Conservation (phyloP, 1,140 invertebrate species). For the Dendrolimus punctatus region DNA sequence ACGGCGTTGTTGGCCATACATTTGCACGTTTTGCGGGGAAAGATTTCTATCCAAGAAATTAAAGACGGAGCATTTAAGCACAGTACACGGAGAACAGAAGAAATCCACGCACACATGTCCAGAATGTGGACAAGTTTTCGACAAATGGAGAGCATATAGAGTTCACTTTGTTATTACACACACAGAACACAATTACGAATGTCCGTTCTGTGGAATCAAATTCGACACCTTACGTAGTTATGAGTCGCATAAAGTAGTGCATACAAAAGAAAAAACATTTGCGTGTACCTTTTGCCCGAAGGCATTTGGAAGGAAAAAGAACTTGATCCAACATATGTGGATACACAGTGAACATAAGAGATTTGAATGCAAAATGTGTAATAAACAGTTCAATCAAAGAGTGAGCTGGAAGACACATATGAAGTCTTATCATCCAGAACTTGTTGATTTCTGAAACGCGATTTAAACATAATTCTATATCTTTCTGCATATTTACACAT, state of each 20-base stretch:
- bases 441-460: conserved; percentile 4
- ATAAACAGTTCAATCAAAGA: conserved; percentile 69
- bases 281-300: conserved; percentile 58
- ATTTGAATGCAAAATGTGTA: conserved; percentile 73
- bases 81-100: conserved; percentile 31
- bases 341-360: conserved; percentile 73
- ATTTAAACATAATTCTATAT: background rate
- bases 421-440: conserved; percentile 21
- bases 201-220: conserved; percentile 14
- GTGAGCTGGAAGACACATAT: conserved; percentile 26
- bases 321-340: conserved; percentile 40
- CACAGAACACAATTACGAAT: conserved; percentile 16
- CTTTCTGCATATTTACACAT: too few species aligned
- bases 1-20: conserved; percentile 30
- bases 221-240: conserved; percentile 17
- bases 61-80: conserved; percentile 23
- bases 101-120: conserved; percentile 13
- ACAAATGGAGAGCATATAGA: conserved; percentile 6
- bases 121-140: conserved; percentile 15
- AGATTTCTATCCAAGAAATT: conserved; percentile 26
- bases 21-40: conserved; percentile 28
- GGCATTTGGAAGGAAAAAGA: conserved; percentile 21
- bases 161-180: conserved; percentile 22
- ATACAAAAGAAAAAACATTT: conserved; percentile 63
- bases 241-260: conserved; percentile 44